Conservation (phyloP, 2,797 vertebrate species). For the Microctenopoma lineatum region DNA sequence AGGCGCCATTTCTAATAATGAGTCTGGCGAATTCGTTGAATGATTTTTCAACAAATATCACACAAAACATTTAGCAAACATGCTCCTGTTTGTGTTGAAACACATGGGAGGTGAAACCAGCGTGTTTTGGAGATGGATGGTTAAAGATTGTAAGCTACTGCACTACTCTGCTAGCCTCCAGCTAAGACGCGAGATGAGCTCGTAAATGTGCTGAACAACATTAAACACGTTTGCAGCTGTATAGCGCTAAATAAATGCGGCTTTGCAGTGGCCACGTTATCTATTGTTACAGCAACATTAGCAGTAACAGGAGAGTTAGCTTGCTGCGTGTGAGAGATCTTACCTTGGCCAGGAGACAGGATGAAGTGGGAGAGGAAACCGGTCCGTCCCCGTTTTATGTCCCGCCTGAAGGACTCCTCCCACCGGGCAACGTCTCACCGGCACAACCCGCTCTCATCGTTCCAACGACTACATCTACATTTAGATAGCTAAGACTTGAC, state of each 20-base stretch:
- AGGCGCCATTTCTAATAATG: background rate
- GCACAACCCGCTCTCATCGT: background rate
- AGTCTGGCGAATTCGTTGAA: rapidly evolving
- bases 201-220: rapidly evolving
- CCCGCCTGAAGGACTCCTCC: conserved; percentile 46
- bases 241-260: rapidly evolving
- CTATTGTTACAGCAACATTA: rapidly evolving
- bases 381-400: conserved; percentile 43
- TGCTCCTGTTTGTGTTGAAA: rapidly evolving
- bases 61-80: rapidly evolving
- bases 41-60: background rate
- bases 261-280: rapidly evolving
- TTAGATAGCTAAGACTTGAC: rapidly evolving
- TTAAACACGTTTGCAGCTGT: rapidly evolving
- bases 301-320: rapidly evolving
- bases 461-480: rapidly evolving
- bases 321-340: rapidly evolving
- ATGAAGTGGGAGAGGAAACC: conserved; percentile 17
- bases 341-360: background rate
- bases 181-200: rapidly evolving
- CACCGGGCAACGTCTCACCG: background rate
- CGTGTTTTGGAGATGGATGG: conserved; percentile 35
- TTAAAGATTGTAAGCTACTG: conserved; percentile 41
- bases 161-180: rapidly evolving
- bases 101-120: rapidly evolving